Percentiles rank a stretch among this genome's conserved stretches.
Conservation (phyloP, 2,888 invertebrate species). For the Sthenelais limicola region DNA sequence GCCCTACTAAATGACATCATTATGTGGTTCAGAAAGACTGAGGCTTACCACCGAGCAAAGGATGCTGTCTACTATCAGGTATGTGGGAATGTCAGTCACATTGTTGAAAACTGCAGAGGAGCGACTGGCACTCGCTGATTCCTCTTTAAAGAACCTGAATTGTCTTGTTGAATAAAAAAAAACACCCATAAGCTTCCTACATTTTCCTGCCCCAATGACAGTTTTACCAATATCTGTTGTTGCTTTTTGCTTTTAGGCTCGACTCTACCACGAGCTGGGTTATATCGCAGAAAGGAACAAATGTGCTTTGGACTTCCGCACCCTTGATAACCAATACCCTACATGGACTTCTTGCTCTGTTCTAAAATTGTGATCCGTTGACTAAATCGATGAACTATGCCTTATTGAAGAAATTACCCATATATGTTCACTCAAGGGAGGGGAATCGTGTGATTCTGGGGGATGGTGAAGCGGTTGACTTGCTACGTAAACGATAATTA, state of each 20-base stretch:
- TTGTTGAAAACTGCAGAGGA: neutral
- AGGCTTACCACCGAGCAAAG: conserved; percentile 83
- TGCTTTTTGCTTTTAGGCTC: conserved; percentile 75
- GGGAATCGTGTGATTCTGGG: too few species aligned
- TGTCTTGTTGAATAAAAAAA: neutral
- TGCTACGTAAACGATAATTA: too few species aligned
- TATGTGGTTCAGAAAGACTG: conserved; percentile 81
- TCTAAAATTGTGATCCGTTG: conserved; percentile 16
- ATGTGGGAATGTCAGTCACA: neutral
- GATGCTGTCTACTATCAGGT: conserved; percentile 83
- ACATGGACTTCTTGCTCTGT: conserved; percentile 69
- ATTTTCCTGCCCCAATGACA: too few species aligned
- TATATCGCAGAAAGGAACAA: conserved; percentile 83
- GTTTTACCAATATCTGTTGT: neutral
- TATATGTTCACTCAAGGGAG: too few species aligned
- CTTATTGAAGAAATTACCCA: too few species aligned
- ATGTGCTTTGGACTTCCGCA: conserved; percentile 85
- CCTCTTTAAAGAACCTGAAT: too few species aligned
- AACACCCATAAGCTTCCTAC: too few species aligned
- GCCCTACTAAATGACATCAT: conserved; percentile 77
- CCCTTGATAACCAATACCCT: conserved; percentile 87
- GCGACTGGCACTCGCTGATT: too few species aligned
- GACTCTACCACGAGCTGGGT: conserved; percentile 83
- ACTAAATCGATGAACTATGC: too few species aligned
- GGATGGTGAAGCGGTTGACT: too few species aligned